Evolutionary conservation across 2,113 vertebrate species (phyloP).

Genomic region (Anas platyrhynchos): DNA sequence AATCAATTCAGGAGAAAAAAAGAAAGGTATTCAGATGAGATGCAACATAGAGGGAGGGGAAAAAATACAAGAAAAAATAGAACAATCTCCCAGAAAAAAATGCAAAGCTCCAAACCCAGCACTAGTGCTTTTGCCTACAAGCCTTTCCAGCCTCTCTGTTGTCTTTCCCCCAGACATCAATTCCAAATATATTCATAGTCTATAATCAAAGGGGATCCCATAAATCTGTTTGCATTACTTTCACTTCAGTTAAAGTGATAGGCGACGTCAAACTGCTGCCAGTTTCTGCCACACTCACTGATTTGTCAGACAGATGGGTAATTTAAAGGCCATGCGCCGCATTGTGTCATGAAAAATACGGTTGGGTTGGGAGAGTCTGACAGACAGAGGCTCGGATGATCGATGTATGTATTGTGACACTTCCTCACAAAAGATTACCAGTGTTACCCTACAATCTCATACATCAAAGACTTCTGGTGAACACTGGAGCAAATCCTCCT

Average conservation of each 20-base stretch:
- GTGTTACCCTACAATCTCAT: constrained; percentile 31
- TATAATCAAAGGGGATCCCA: constrained; percentile 70
- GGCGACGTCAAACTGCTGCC: constrained; percentile 67
- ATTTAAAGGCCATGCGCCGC: constrained; percentile 80
- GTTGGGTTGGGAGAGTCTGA: constrained; percentile 43
- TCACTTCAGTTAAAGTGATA: constrained; percentile 75
- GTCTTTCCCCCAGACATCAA: constrained; percentile 41
- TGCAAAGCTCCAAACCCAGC: not conserved
- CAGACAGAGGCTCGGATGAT: constrained; percentile 48
- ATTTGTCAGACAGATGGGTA: constrained; percentile 82
- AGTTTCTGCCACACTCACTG: constrained; percentile 72
- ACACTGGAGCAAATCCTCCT: constrained; percentile 19
- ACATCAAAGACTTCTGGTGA: constrained; percentile 39
- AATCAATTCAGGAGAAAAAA: not conserved
- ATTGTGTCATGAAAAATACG: constrained; percentile 80
- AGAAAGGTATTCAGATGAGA: not conserved
- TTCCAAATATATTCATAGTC: constrained; percentile 61
- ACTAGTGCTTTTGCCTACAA: not conserved
- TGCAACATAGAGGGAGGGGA: not conserved
- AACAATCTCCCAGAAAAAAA: not conserved
- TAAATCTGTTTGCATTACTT: constrained; percentile 79
- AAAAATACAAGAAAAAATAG: not conserved
- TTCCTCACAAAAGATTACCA: constrained; percentile 46
- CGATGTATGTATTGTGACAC: constrained; percentile 66
- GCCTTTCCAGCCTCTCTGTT: not conserved